These are phyloP conservation scores for Campylomormyrus tamandua DNA, from an alignment of 2,113 vertebrate species.

Conservation along the genomic window DNA sequence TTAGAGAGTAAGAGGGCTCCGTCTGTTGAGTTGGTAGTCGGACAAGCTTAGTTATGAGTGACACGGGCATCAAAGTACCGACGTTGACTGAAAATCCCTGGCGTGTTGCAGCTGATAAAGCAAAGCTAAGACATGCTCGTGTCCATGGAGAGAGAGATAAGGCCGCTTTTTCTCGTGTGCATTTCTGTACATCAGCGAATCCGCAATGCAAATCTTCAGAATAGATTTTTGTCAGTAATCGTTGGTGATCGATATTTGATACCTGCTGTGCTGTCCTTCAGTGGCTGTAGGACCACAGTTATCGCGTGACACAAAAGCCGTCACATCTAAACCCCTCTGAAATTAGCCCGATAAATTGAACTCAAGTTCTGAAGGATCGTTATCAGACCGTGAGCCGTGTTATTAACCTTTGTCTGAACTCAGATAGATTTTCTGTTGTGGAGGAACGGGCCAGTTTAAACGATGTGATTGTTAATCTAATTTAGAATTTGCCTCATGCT, in stretches of 20 bases:
- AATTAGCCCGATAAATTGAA: constrained; percentile 15
- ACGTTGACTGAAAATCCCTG: not conserved
- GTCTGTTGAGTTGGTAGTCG: too few species aligned
- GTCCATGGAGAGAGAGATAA: not conserved
- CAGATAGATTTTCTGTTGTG: constrained; percentile 32
- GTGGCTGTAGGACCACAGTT: not conserved
- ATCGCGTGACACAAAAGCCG: not conserved
- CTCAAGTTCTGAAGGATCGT: constrained; percentile 26
- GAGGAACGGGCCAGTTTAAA: constrained; percentile 19
- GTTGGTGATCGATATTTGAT: constrained; percentile 11
- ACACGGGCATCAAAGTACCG: not conserved
- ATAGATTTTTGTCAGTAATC: not conserved
- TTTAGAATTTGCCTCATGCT: constrained; percentile 24
- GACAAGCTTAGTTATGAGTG: not conserved
- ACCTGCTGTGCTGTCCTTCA: not conserved
- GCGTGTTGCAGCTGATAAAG: not conserved
- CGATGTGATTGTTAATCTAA: constrained; percentile 38
- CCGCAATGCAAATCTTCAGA: not conserved
- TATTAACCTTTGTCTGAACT: constrained; percentile 45
- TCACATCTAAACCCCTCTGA: constrained; percentile 8
- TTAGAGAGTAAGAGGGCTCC: not conserved
- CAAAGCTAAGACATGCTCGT: not conserved
- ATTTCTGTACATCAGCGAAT: not conserved
- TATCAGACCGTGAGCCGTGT: constrained; percentile 32
- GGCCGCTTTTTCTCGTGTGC: not conserved